Conservation (phyloP, 2,888 invertebrate genomes). For the Ferdinandea cuprea region DNA sequence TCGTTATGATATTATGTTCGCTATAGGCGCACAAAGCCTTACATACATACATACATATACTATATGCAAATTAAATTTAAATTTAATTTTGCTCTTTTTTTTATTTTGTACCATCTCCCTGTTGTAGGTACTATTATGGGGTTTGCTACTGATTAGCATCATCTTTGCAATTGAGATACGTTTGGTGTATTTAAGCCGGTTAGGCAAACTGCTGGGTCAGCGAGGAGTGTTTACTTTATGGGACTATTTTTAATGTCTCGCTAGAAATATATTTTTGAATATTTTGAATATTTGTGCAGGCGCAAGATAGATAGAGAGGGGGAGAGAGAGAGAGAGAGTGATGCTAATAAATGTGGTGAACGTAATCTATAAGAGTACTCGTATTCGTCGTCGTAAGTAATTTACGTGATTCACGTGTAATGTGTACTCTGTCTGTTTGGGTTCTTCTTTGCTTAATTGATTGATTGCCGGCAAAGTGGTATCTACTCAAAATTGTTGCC, state of each 20-base stretch:
- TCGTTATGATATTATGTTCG: conserved; percentile 51
- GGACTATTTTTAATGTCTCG: conserved; percentile 32
- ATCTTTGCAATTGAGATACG: conserved; percentile 48
- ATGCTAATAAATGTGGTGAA: neutral
- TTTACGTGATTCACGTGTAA: conserved; percentile 45
- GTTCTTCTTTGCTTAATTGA: conserved; percentile 43
- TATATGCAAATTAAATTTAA: conserved; percentile 48
- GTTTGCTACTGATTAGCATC: conserved; percentile 48
- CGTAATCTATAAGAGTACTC: too few species aligned
- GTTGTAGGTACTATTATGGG: conserved; percentile 27
- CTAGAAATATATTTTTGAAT: conserved; percentile 28
- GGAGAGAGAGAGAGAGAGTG: conserved; percentile 5
- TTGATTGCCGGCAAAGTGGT: conserved; percentile 53
- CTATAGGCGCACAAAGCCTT: neutral
- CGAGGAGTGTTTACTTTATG: neutral
- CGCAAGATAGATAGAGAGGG: conserved; percentile 28
- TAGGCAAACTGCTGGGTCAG: neutral
- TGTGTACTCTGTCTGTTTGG: neutral
- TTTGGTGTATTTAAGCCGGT: conserved; percentile 25
- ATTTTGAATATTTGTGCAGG: conserved; percentile 12
- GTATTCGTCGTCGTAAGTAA: neutral
- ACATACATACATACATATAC: neutral
- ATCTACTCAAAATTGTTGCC: neutral
- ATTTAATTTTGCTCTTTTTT: conserved; percentile 48
- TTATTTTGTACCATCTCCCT: conserved; percentile 29